Base-by-base conservation (phyloP, 2,797 vertebrate genomes). In the Schizopygopsis malacanthus region DNA sequence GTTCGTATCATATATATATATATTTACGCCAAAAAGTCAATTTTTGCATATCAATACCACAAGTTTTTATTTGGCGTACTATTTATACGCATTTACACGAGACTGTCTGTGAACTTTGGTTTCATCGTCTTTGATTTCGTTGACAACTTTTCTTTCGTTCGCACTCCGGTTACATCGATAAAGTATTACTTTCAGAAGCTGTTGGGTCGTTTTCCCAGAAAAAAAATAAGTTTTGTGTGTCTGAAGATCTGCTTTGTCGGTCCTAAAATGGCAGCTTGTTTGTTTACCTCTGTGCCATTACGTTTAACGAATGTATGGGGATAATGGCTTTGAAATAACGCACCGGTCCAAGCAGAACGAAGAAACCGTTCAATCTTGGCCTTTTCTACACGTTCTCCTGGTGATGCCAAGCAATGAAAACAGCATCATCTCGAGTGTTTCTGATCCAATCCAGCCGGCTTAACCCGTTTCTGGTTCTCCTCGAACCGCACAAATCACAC, bases 101-200 rank as follows among this genome's bases (percentile, higher is more conserved):
- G 33, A 33, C 33, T 41, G 63, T 67, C 63, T 9, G 63, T 67
- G 18, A 37, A 67, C 13, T 37, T 37, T 6, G 63, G 63, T 37
- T 67, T 9, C 1, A 4, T 69, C 85, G 37, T 61, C 93, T 91
- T 92, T 89, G 73, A 90, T 93, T 88, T 92, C 91, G 75, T 91
- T 87, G 79, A 90, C 63, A 89, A 90, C 86, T 91, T 93, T 89
- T 92, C 88, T 93, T 90, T 93, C 92, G 88, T 91, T 87, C 88
- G 90, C 91, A 77, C 84, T 88, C 87, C 84, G 85, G 70, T 92
- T 89, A 90, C 86, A 82, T 81, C 89, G 86, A 4, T 37, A 20
- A 41, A 84, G 61, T 77, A 20, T 84, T 69, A 67, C 69, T 79
- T 83, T 87, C 80, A 52, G 52, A 78, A 41, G 75, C 75, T 56